Base-by-base conservation (phyloP, 2,113 vertebrate genomes). In the Charadrius vociferus region DNA sequence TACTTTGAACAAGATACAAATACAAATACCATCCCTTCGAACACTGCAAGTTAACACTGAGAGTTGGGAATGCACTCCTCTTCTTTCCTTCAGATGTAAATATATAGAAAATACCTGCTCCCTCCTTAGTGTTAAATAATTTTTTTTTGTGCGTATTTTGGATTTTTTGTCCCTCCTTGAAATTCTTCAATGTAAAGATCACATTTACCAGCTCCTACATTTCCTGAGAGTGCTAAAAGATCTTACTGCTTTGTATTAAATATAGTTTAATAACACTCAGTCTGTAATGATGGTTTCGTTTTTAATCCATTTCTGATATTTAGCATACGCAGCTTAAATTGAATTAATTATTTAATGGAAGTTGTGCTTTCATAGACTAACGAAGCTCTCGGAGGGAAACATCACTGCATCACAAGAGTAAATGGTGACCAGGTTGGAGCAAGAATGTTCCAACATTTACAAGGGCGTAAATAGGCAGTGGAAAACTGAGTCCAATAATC, bases 51-150 rank as follows among this genome's bases (percentile, higher is more conserved):
- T 18, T 50, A 37, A 37, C 43, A 9, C 43, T 18, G 22, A 32
- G 17, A 34, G 7, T 1, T 50, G 45, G 41, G 37, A 81, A 49
- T 1, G 1, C 26, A 17, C 0, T 0, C 8, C 6, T 79, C 58
- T 81, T 30, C 59, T 83, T 86, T 43, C 36, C 26, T 79, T 90
- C 45, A 50, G 3, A 29, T 73, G 24, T 14, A 26, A 56, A 77
- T 62, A 56, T 3, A 24, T 7, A 5, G 19, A 59, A 75, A 45
- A 79, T 63, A 65, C 10, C 16, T 75, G 29, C 23, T 78, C 11
- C 13, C 3, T 56, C 16, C 32, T 50, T 12, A 37, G 6, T 8
- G 3, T 34, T 58, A 72, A 84, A 72, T 45, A 27, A 8, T 6
- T 11, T 37, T 10, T 10, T 52, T 93, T 80, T 58, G 13, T 9